Conservation (phyloP, 2,888 invertebrate species). For the Drosophila percnosoma region DNA sequence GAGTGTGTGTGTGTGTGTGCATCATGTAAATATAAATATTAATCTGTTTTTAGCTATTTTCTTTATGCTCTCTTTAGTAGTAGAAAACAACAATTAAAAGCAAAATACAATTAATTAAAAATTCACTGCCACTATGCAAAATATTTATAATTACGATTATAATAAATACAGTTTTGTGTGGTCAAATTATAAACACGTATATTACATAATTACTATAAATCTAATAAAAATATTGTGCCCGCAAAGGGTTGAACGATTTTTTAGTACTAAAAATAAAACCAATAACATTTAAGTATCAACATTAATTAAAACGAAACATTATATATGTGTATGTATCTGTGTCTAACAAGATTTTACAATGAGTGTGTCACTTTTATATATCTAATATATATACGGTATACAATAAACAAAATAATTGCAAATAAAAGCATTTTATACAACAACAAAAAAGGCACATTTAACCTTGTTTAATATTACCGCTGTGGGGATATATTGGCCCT, state of each 20-base stretch:
- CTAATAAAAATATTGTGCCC: slow-evolving; percentile 43
- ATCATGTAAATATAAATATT: slow-evolving; percentile 58
- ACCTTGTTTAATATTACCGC: slow-evolving; percentile 29
- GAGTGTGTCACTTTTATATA: slow-evolving; percentile 79
- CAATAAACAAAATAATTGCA: slow-evolving; percentile 69
- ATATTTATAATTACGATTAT: slow-evolving; percentile 21
- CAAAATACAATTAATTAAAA: slow-evolving; percentile 22
- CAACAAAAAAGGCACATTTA: slow-evolving; percentile 17
- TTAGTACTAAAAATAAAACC: slow-evolving; percentile 35
- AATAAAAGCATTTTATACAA: slow-evolving; percentile 75
- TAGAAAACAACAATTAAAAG: slow-evolving; percentile 24
- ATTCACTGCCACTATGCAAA: slow-evolving; percentile 50
- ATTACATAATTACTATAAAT: slow-evolving; percentile 39
- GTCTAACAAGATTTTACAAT: slow-evolving; percentile 80
- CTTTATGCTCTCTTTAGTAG: slow-evolving; percentile 28
- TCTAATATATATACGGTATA: slow-evolving; percentile 69
- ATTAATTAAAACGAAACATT: slow-evolving; percentile 33
- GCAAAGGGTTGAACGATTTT: slow-evolving; percentile 49
- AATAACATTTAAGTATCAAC: slow-evolving; percentile 42
- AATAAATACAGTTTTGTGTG: slow-evolving; percentile 45
- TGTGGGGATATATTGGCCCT: slow-evolving; percentile 19
- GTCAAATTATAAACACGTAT: slow-evolving; percentile 37
- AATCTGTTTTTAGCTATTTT: slow-evolving; percentile 43
- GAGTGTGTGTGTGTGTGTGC: slow-evolving; percentile 18
- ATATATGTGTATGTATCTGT: slow-evolving; percentile 61